phyloP scores from a whole-genome alignment of 2,888 invertebrate genomes.

The Odontocerum albicorne region DNA sequence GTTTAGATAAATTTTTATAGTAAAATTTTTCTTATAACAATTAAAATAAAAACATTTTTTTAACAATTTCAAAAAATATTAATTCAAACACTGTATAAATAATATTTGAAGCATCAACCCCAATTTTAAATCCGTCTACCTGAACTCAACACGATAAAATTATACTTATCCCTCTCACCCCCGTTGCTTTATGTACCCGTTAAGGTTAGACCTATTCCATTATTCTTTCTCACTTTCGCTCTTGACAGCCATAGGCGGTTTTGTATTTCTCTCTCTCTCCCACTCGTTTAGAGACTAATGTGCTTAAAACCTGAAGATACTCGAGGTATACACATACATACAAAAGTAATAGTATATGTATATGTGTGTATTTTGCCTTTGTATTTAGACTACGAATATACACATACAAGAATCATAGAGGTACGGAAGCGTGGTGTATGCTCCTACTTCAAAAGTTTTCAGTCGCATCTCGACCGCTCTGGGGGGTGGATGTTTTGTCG shows the following conservation, averaged over 20 bases:
- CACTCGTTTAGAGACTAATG: constrained; percentile 20
- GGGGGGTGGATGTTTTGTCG: constrained; percentile 18
- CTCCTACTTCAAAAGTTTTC: constrained; percentile 27
- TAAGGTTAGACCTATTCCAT: constrained; percentile 15
- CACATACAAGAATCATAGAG: constrained; percentile 12
- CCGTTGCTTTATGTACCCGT: constrained; percentile 17
- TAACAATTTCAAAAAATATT: too few relatives aligned
- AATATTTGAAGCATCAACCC: constrained; percentile 21
- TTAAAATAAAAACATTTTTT: too few relatives aligned
- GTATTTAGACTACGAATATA: constrained; percentile 3
- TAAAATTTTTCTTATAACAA: too few relatives aligned
- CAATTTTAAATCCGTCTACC: constrained; percentile 20
- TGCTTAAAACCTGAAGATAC: constrained; percentile 23
- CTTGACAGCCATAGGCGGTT: constrained; percentile 13
- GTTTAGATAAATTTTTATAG: too few relatives aligned
- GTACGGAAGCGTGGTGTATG: constrained; percentile 20
- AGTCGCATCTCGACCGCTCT: constrained; percentile 26
- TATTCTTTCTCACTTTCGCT: constrained; percentile 11
- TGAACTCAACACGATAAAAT: constrained; percentile 15
- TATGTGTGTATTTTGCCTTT: not conserved
- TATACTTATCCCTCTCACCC: constrained; percentile 13
- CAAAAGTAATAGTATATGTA: constrained; percentile 1
- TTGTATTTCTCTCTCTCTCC: constrained; percentile 20
- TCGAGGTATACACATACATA: constrained; percentile 3
- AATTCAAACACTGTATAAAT: too few relatives aligned